Percentiles rank a stretch among this genome's conserved stretches.
Conservation (phyloP, 2,797 vertebrate genomes). For the Odontamblyopus rebecca region DNA sequence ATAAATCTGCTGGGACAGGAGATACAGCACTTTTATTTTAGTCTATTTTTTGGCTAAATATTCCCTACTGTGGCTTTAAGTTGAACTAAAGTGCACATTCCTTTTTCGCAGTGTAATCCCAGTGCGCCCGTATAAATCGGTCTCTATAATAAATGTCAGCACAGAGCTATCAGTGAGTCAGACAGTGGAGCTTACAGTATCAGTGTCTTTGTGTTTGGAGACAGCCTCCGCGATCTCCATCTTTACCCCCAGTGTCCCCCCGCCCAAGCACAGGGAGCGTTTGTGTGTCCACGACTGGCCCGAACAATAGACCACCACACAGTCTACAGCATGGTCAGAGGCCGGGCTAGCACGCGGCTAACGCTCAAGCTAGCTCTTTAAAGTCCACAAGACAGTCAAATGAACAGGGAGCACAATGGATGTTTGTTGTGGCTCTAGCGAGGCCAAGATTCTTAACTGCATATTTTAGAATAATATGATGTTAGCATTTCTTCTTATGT, state of each 20-base stretch:
- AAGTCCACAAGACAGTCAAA: slow-evolving; percentile 68
- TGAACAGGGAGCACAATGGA: slow-evolving; percentile 71
- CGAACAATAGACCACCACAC: slow-evolving; percentile 80
- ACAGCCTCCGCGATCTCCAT: slow-evolving; percentile 81
- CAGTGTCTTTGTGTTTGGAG: slow-evolving; percentile 81
- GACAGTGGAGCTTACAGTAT: slow-evolving; percentile 69
- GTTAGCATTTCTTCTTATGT: background rate
- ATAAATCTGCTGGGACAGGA: too few species aligned
- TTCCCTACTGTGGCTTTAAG: too few species aligned
- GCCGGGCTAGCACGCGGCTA: slow-evolving; percentile 72
- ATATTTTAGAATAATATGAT: slow-evolving; percentile 17
- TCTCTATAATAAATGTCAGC: slow-evolving; percentile 45
- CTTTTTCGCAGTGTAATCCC: too few species aligned
- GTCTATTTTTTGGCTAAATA: too few species aligned
- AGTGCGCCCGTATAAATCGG: slow-evolving; percentile 22
- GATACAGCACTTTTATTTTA: too few species aligned
- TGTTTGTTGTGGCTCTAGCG: slow-evolving; percentile 53
- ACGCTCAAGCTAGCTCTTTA: slow-evolving; percentile 71
- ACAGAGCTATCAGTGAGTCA: slow-evolving; percentile 64
- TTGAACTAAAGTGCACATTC: background rate
- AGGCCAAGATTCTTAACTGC: slow-evolving; percentile 38
- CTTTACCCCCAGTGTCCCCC: slow-evolving; percentile 58
- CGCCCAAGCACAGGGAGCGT: slow-evolving; percentile 77
- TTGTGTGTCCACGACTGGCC: slow-evolving; percentile 78
- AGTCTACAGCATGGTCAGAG: slow-evolving; percentile 74